Conservation (phyloP, 2,797 vertebrate species). For the Pangasius macronema region DNA sequence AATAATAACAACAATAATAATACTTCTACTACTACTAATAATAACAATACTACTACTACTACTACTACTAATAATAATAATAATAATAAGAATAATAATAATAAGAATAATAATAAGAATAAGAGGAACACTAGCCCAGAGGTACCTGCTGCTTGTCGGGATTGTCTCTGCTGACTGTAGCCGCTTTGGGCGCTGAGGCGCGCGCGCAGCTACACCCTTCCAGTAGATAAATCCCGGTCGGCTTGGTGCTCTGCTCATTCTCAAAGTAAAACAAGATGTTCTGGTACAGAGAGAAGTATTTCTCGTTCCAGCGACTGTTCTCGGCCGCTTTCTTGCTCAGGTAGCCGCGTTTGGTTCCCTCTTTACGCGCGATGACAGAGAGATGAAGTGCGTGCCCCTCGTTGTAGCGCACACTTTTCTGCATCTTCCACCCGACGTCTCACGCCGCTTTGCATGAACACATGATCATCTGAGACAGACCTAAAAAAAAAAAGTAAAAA, state of each 20-base stretch:
- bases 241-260: conserved; percentile 82
- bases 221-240: conserved; percentile 85
- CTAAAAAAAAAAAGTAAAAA: not conserved
- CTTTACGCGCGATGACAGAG: conserved; percentile 81
- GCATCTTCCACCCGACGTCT: conserved; percentile 73
- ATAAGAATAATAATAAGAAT: not conserved
- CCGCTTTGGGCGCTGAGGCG: conserved; percentile 74
- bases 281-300: conserved; percentile 87
- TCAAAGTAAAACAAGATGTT: conserved; percentile 90
- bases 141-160: conserved; percentile 10
- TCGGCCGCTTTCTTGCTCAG: conserved; percentile 84
- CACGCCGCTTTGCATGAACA: conserved; percentile 18
- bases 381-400: conserved; percentile 86
- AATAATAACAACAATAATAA: not conserved
- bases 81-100: not conserved
- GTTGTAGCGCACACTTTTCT: conserved; percentile 90
- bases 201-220: conserved; percentile 86
- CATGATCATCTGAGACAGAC: conserved; percentile 1
- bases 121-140: not conserved
- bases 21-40: too few species aligned
- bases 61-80: too few species aligned
- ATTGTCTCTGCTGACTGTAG: conserved; percentile 49
- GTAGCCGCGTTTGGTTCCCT: conserved; percentile 82
- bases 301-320: conserved; percentile 87
- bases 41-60: too few species aligned